A percentile compares a stretch with the other conserved stretches of the same genome.
phyloP scores from a whole-genome alignment of 2,113 vertebrate species.

The Canis aureus region DNA sequence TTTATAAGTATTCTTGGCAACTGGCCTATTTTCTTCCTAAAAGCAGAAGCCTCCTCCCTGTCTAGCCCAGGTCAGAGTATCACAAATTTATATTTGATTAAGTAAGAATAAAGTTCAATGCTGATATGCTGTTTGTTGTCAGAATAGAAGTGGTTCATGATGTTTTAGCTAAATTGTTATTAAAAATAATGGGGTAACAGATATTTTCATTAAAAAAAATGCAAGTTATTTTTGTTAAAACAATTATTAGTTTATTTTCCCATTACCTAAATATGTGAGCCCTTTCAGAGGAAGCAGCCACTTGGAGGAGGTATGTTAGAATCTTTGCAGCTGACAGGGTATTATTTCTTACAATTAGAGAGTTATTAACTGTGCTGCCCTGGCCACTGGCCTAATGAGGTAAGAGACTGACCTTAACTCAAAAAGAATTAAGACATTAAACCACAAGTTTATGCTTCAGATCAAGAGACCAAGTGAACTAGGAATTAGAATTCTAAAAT shows the following conservation, averaged over 20 bases:
- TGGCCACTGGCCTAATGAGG: background rate
- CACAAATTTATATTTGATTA: constrained; percentile 14
- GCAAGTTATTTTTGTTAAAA: background rate
- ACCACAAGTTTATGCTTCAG: background rate
- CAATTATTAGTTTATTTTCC: constrained; percentile 4
- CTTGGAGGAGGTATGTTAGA: background rate
- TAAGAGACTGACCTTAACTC: background rate
- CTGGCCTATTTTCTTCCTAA: background rate
- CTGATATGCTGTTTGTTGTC: background rate
- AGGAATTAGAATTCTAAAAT: background rate
- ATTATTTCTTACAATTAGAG: background rate
- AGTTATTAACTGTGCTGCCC: background rate
- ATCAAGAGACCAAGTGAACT: background rate
- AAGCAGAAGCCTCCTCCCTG: background rate
- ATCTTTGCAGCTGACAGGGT: background rate
- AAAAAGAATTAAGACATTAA: background rate
- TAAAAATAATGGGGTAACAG: constrained; percentile 9
- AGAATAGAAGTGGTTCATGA: constrained; percentile 11
- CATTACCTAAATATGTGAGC: background rate
- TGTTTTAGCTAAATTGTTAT: constrained; percentile 38
- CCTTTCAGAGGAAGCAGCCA: background rate
- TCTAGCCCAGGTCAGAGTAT: background rate
- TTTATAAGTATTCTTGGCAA: constrained; percentile 37
- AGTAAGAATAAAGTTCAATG: background rate
- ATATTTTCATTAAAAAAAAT: constrained; percentile 41